Evolutionary conservation across 2,113 vertebrate genomes (phyloP), one percentile per base, ranked within the genome.

Genomic region (Manacus vitellinus): DNA sequence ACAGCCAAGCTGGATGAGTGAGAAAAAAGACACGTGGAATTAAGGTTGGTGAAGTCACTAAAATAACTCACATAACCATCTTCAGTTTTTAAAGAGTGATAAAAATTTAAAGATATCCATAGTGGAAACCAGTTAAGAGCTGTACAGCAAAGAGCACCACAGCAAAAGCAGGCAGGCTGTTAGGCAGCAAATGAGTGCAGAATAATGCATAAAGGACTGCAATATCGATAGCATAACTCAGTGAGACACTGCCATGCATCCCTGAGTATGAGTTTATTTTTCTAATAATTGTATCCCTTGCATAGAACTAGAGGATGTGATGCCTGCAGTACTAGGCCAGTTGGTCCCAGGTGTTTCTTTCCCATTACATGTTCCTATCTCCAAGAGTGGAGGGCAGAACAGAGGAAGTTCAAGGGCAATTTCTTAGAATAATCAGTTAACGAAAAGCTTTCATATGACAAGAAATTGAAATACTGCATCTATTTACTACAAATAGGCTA

Each of bases 331-430:
- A 89, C 13, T 52, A 79, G 96, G 89, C n/a, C 94, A 79, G 20
- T 18, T 88, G 74, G 79, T 88, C 89, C 91, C 92, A 78, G 66
- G 89, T 85, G 93, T 72, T 88, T 73, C 77, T 75, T 52, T 85
- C 56, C 81, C 67, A 81, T 65, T 46, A 30, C 52, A 16, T 3
- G 17, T 33, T 88, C 70, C 37, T 37, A 2, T 11, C 55, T 71
- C 90, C 65, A 66, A 24, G 71, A 86, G 4, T 0, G 12, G 54
- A 91, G 41, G 43, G 65, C 65, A 68, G 63, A 88, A 67, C 14
- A 77, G 41, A 78, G 14, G 35, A 35, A 47, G 44, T 51, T 84
- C 92, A 92, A 94, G 80, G 79, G 55, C 73, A 81, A 61, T 67
- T 90, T 81, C 28, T 68, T 83, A 68, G 79, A 95, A 77, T 37